Evolutionary conservation across 1,140 invertebrate genomes (phyloP), one percentile per base, ranked within the genome.

Genomic region (Nymphalis io): DNA sequence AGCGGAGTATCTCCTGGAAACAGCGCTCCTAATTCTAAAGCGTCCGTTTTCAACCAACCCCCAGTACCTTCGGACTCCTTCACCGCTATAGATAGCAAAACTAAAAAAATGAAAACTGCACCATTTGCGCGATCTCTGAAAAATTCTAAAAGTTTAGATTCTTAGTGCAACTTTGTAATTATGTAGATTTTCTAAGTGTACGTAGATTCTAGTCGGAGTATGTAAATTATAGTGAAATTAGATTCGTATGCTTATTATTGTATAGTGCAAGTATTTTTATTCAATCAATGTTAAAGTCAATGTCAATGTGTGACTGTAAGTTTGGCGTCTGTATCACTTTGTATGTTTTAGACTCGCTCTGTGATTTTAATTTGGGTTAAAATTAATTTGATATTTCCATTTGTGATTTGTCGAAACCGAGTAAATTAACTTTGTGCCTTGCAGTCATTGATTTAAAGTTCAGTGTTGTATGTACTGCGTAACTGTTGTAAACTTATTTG

Each of bases 121-220:
- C 81, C 83, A 61, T 83, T 79, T 61, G 59, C 75, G 51, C 78
- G 87, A 79, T 86, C 86, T 75, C 78, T 90, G 44, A 91, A 91
- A 76, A 89, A 88, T 77, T 91, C 89, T 57, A 91, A 90, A 84
- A 90, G 88, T 89, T 69, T 91, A 83, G 89, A 91, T 79, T 85
- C 86, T 83, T 90, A 89, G 84, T 79, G 77, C 75, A 82, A 74
- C 66, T 87, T 90, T 91, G 89, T 91, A 90, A 90, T 89, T 91
- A 91, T 90, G 88, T 91, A 91, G 89, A 91, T 91, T 91, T 91
- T 91, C 85, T 91, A 91, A 89, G 81, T 91, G 88, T 90, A 89
- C 72, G 80, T 89, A 89, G 89, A 60, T 63, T 80, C 78, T 87
- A 87, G 84, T 79, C 76, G 71, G 75, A 75, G 76, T 82, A 82